These are phyloP conservation scores for Centropus bengalensis DNA, from an alignment of 2,113 vertebrate genomes.

Conservation along the genomic window DNA sequence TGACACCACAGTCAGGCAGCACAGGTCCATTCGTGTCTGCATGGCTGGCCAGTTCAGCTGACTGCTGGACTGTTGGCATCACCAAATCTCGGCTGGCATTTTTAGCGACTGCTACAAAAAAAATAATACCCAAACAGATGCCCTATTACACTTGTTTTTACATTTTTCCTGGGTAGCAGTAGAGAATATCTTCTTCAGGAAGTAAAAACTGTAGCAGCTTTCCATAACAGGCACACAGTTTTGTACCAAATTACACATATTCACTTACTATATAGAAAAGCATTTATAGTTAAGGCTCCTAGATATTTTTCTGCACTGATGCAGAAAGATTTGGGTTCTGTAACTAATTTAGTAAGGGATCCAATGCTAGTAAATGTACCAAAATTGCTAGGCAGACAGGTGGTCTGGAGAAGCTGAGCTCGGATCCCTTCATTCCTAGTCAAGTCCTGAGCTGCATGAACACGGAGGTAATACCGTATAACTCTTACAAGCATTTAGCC, in stretches of 20 bases:
- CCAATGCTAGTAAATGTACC: not conserved
- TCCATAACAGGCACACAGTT: not conserved
- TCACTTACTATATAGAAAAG: not conserved
- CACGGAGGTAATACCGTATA: not conserved
- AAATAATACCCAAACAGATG: not conserved
- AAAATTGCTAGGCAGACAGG: constrained; percentile 14
- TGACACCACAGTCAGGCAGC: accelerated
- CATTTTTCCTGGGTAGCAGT: not conserved
- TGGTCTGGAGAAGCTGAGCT: constrained; percentile 30
- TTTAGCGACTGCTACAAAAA: not conserved
- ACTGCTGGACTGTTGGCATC: not conserved
- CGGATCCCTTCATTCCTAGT: constrained; percentile 16
- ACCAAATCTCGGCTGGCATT: not conserved
- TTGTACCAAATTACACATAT: not conserved
- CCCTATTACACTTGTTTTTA: not conserved
- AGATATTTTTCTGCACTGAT: not conserved
- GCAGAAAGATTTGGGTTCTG: not conserved
- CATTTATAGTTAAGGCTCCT: not conserved
- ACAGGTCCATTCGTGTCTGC: no score
- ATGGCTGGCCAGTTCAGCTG: not conserved
- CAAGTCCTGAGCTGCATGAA: constrained; percentile 34
- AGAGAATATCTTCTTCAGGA: not conserved
- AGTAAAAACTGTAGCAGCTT: not conserved
- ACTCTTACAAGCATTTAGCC: constrained; percentile 49
- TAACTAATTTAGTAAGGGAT: not conserved